Evolutionary conservation across 2,113 vertebrate genomes (phyloP).

Genomic region (Poeciliopsis retropinna): DNA sequence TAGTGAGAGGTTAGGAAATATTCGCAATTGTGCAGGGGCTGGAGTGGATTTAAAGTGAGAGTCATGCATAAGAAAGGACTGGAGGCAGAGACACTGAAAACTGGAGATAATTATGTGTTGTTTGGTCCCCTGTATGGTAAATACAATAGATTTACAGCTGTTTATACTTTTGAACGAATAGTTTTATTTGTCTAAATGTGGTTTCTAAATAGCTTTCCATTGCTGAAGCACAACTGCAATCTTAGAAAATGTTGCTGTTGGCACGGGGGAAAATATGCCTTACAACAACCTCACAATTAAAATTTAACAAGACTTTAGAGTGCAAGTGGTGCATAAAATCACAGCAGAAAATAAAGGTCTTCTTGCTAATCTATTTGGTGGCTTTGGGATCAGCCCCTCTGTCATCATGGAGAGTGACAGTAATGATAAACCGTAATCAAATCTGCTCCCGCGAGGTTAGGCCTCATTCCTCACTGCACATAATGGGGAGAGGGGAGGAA

Average conservation of each 20-base stretch:
- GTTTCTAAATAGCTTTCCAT: conserved; percentile 17
- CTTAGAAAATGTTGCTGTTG: conserved; percentile 15
- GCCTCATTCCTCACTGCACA: conserved; percentile 64
- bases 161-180: conserved; percentile 18
- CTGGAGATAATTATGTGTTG: conserved; percentile 60
- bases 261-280: conserved; percentile 50
- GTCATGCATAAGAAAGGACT: conserved; percentile 25
- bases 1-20: conserved; percentile 46
- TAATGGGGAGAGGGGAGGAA: conserved; percentile 66
- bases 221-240: conserved; percentile 24
- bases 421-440: conserved; percentile 80
- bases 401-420: conserved; percentile 66
- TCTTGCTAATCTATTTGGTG: conserved; percentile 64
- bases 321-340: conserved; percentile 63
- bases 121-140: conserved; percentile 31
- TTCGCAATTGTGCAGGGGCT: conserved; percentile 36
- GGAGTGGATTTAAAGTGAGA: conserved; percentile 34
- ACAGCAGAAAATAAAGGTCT: conserved; percentile 63
- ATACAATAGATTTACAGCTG: conserved; percentile 35
- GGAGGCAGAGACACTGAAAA: conserved; percentile 41
- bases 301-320: conserved; percentile 61
- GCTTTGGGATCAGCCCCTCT: conserved; percentile 51
- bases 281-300: conserved; percentile 68
- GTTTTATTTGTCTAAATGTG: conserved; percentile 6
- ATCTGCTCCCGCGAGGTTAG: conserved; percentile 62